Percentiles rank a stretch among this genome's conserved stretches.
These are phyloP conservation scores for Chloropsis hardwickii DNA, from an alignment of 2,113 vertebrate species.

Conservation along the genomic window DNA sequence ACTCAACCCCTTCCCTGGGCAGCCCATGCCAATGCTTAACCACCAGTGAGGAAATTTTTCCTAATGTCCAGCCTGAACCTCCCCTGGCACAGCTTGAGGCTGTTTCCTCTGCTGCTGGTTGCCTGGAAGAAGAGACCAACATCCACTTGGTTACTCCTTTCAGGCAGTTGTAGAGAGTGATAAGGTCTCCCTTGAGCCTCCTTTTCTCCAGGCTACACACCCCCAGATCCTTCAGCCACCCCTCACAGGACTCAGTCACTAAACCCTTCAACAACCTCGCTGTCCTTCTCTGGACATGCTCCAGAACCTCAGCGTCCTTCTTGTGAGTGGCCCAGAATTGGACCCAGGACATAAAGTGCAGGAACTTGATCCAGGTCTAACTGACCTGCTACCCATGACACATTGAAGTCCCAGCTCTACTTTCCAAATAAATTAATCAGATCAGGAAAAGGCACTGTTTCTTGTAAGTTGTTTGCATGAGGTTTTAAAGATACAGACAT, in stretches of 20 bases:
- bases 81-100: background rate
- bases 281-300: background rate
- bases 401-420: background rate
- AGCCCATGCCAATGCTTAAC: background rate
- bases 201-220: background rate
- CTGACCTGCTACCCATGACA: background rate
- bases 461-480: background rate
- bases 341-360: background rate
- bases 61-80: background rate
- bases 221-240: background rate
- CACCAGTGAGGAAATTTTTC: background rate
- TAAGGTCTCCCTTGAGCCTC: background rate
- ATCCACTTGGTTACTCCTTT: background rate
- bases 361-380: background rate
- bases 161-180: background rate
- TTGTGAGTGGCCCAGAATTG: background rate
- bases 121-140: background rate
- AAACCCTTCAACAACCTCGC: background rate
- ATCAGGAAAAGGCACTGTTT: background rate
- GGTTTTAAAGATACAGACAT: background rate
- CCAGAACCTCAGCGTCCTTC: background rate
- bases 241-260: background rate
- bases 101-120: background rate
- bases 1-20: background rate
- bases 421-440: background rate